These are phyloP conservation scores for Scomber japonicus DNA, from an alignment of 2,113 vertebrate species.

Conservation along the genomic window DNA sequence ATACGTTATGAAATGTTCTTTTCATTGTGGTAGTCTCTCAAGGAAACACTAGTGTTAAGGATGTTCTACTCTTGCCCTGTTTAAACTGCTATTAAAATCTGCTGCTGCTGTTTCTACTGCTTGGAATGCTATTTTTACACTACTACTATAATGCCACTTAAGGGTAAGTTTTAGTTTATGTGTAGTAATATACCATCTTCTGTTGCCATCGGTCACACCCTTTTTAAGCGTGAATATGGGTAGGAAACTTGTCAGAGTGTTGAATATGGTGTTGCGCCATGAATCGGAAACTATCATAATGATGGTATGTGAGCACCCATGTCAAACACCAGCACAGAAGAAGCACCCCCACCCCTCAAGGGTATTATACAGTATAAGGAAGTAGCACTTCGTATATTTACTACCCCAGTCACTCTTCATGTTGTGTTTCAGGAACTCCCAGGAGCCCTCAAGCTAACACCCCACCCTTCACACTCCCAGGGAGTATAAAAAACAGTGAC, in stretches of 20 bases:
- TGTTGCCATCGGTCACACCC: neutral
- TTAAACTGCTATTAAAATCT: neutral
- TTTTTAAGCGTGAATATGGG: conserved; percentile 9
- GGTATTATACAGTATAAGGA: neutral
- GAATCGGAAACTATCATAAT: neutral
- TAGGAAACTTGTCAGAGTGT: neutral
- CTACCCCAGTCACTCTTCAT: conserved; percentile 6
- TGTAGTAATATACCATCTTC: neutral
- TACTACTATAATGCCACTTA: neutral
- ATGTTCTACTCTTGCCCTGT: neutral
- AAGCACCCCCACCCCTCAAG: neutral
- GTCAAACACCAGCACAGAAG: neutral
- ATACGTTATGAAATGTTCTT: conserved; percentile 29
- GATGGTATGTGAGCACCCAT: neutral
- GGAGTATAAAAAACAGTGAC: neutral
- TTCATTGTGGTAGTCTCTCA: neutral
- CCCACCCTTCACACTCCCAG: neutral
- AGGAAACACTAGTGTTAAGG: neutral
- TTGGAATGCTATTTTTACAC: neutral
- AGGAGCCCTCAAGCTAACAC: neutral
- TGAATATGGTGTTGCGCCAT: neutral
- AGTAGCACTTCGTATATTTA: conserved; percentile 12
- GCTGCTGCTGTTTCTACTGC: neutral
- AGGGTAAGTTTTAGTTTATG: neutral
- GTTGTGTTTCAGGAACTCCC: neutral